phyloP scores from a whole-genome alignment of 1,140 invertebrate genomes.

The Hyposmocoma kahamanoa region DNA sequence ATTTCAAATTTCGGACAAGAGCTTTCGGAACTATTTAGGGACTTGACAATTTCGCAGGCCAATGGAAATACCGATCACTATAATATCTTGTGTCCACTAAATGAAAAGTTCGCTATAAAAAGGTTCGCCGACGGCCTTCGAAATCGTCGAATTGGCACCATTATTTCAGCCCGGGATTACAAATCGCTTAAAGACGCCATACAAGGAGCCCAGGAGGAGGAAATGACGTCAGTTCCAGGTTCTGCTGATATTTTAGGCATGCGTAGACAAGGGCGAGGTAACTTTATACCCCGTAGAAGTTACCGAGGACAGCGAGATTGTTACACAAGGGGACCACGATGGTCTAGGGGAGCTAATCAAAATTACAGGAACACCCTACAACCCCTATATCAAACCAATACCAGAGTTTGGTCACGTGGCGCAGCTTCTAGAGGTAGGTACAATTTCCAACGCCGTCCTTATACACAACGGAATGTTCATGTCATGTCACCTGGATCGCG shows the following conservation, averaged over 20 bases:
- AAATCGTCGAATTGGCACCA: slow-evolving; percentile 15
- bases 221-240: not conserved
- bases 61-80: slow-evolving; percentile 6
- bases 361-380: not conserved
- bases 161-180: slow-evolving; percentile 16
- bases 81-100: slow-evolving; percentile 11
- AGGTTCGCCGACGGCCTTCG: slow-evolving; percentile 15
- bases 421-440: not conserved
- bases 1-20: slow-evolving; percentile 14
- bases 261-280: not conserved
- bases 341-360: not conserved
- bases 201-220: slow-evolving; percentile 14
- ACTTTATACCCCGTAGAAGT: not conserved
- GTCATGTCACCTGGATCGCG: not conserved
- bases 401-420: not conserved
- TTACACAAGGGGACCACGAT: not conserved
- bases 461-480: not conserved
- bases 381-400: not conserved
- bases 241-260: not conserved
- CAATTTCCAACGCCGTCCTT: not conserved
- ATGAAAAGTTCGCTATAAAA: slow-evolving; percentile 4
- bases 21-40: slow-evolving; percentile 6
- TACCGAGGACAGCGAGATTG: not conserved
- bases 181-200: slow-evolving; percentile 8
- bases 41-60: slow-evolving; percentile 14